These are phyloP conservation scores for Bombus pascuorum DNA, from an alignment of 1,140 invertebrate genomes.

Conservation along the genomic window DNA sequence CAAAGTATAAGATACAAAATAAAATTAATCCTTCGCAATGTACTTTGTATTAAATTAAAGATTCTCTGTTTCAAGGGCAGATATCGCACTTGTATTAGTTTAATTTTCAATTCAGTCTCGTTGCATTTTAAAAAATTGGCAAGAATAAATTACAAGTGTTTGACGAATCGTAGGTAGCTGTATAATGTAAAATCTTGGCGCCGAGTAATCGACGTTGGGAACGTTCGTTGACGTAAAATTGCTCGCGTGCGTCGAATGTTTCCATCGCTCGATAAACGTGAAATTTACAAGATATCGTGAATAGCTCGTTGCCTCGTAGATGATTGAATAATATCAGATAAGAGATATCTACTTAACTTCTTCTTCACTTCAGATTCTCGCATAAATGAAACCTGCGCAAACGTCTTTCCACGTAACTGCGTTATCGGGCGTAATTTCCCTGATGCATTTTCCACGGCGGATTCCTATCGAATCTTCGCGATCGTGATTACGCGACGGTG, in stretches of 20 bases:
- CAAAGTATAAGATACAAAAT: too few relatives aligned
- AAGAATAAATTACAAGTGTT: neutral
- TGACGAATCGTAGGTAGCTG: neutral
- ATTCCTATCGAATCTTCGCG: neutral
- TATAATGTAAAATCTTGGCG: too few relatives aligned
- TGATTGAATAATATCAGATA: slow-evolving; percentile 46
- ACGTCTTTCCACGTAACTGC: neutral
- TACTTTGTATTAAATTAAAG: too few relatives aligned
- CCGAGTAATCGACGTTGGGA: neutral
- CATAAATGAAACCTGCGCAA: slow-evolving; percentile 11
- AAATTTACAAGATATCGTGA: neutral
- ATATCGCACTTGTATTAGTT: too few relatives aligned
- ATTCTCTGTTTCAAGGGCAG: too few relatives aligned
- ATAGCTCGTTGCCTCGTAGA: neutral
- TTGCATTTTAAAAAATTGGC: too few relatives aligned
- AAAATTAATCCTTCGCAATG: too few relatives aligned
- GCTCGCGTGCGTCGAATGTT: neutral
- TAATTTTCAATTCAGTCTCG: too few relatives aligned
- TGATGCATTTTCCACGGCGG: neutral
- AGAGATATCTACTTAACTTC: slow-evolving; percentile 25
- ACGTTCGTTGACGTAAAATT: neutral
- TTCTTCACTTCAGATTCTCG: neutral
- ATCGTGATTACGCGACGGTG: neutral
- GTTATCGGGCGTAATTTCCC: neutral
- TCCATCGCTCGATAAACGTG: too few relatives aligned